These are phyloP conservation scores for Rotaria magnacalcarata DNA, from an alignment of 2,888 invertebrate genomes.

Conservation along the genomic window DNA sequence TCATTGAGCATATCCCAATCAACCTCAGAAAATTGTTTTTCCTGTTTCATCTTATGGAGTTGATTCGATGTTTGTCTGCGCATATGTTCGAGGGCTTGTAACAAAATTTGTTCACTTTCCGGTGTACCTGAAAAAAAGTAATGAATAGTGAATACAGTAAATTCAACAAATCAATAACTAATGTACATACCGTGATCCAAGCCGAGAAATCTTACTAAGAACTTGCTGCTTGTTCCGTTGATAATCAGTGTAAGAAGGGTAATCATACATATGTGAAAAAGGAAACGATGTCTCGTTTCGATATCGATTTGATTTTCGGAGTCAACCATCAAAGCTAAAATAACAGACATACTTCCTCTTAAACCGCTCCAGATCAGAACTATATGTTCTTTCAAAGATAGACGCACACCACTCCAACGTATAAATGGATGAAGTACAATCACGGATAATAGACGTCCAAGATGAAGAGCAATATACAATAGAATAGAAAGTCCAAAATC, in stretches of 20 bases:
- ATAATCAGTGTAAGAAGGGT: background rate
- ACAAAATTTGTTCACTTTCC: background rate
- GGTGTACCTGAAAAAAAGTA: background rate
- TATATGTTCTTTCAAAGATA: background rate
- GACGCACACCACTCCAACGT: background rate
- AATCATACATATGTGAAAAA: slow-evolving; percentile 5
- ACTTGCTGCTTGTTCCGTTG: slow-evolving; percentile 7
- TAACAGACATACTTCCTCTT: background rate
- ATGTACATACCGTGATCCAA: background rate
- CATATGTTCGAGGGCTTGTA: slow-evolving; percentile 32
- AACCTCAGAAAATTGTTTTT: background rate
- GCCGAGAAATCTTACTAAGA: background rate
- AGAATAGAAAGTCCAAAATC: slow-evolving; percentile 16
- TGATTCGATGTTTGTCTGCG: background rate
- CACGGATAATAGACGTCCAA: background rate
- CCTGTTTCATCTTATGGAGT: background rate
- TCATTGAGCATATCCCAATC: background rate
- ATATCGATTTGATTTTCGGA: background rate
- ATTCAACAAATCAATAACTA: slow-evolving; percentile 9
- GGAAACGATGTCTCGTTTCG: background rate
- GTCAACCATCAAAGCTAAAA: background rate
- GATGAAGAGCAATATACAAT: background rate
- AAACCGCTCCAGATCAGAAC: background rate
- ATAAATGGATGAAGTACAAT: background rate
- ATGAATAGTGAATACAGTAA: background rate